Percentiles rank a stretch among this genome's conserved stretches.
Evolutionary conservation across 2,797 vertebrate genomes (phyloP).

Genomic region (Neosalanx taihuensis): DNA sequence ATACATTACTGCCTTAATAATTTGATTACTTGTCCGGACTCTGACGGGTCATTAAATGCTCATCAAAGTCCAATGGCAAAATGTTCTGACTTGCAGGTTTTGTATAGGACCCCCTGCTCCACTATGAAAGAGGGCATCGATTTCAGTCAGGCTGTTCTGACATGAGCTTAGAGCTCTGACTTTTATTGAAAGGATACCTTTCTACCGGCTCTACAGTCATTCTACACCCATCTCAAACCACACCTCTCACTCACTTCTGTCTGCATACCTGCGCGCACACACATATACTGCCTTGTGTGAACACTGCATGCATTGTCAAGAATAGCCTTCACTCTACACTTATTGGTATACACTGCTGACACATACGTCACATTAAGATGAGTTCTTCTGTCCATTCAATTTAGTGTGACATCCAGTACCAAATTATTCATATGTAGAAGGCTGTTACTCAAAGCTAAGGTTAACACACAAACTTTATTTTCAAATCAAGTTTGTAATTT

Average conservation of each 20-base stretch:
- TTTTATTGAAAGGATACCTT: conserved; percentile 61
- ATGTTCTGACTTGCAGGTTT: conserved; percentile 41
- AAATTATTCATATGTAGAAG: conserved; percentile 2
- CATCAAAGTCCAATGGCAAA: conserved; percentile 61
- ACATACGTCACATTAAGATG: conserved; percentile 8
- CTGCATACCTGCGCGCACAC: conserved; percentile 3
- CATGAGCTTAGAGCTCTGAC: conserved; percentile 55
- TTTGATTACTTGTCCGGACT: conserved; percentile 67
- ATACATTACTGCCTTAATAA: conserved; percentile 76
- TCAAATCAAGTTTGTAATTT: too few species aligned
- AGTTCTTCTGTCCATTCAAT: conserved; percentile 19
- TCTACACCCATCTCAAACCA: not conserved
- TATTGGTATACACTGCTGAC: not conserved
- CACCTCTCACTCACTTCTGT: not conserved
- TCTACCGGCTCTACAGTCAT: too few species aligned
- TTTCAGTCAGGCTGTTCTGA: conserved; percentile 62
- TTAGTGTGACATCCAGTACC: conserved; percentile 7
- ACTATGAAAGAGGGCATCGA: conserved; percentile 70
- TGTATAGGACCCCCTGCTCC: conserved; percentile 30
- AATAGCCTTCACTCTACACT: not conserved
- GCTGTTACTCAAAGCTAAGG: not conserved
- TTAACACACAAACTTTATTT: not conserved
- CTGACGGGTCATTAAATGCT: conserved; percentile 69
- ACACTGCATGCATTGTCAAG: not conserved
- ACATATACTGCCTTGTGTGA: too few species aligned